Evolutionary conservation across 1,140 invertebrate genomes (phyloP).

Genomic region (Trichonephila inaurata): DNA sequence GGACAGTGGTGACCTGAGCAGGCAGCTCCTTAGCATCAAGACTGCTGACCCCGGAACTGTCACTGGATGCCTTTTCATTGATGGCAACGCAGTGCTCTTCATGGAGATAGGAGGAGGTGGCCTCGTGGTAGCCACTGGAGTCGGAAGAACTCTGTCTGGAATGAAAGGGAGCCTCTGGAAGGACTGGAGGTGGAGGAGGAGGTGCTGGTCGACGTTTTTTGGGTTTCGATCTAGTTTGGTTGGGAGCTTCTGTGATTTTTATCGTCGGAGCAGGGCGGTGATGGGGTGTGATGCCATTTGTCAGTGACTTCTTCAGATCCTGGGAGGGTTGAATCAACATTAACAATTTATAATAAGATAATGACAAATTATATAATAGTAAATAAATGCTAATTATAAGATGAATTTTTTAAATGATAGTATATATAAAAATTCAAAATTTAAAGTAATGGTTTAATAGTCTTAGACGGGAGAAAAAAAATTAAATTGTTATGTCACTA

Average conservation of each 20-base stretch:
- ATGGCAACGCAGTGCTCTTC: slow-evolving; percentile 26
- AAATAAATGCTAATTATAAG: no score
- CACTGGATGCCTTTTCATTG: slow-evolving; percentile 67
- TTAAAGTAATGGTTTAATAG: no score
- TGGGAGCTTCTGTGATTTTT: slow-evolving; percentile 33
- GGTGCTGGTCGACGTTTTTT: slow-evolving; percentile 79
- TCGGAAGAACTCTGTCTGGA: slow-evolving; percentile 75
- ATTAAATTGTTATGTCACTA: no score
- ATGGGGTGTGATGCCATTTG: neutral
- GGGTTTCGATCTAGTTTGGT: neutral
- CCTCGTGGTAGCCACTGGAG: slow-evolving; percentile 77
- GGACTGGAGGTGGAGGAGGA: slow-evolving; percentile 76
- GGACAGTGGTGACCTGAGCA: neutral
- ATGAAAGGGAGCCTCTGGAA: slow-evolving; percentile 45
- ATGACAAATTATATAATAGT: neutral
- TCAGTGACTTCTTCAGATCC: neutral
- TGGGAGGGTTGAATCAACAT: neutral
- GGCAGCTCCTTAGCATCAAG: slow-evolving; percentile 46
- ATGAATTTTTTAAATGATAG: no score
- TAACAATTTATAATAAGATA: neutral
- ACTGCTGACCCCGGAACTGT: slow-evolving; percentile 70
- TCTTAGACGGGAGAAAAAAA: no score
- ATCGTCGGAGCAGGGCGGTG: neutral
- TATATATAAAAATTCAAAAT: no score
- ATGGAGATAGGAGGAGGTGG: slow-evolving; percentile 54